phyloP scores from a whole-genome alignment of 1,140 invertebrate genomes.

The Akabosia matsudoensis region DNA sequence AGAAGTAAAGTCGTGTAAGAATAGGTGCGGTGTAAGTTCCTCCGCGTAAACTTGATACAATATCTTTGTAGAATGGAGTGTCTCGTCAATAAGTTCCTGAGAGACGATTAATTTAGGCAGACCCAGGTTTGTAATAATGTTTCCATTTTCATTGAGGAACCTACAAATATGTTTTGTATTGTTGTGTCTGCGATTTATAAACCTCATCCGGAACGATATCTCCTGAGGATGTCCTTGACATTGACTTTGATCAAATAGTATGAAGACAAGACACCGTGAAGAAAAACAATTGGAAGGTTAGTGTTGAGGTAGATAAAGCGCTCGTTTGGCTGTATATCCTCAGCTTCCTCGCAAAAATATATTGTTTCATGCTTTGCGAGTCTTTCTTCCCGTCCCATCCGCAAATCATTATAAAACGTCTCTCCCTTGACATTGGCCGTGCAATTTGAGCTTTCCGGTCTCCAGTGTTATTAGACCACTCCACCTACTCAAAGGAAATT shows the following conservation, averaged over 20 bases:
- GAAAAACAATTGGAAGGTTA: slow-evolving; percentile 10
- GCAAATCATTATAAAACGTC: too few species aligned
- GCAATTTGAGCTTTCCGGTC: not conserved
- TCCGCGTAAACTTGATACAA: too few species aligned
- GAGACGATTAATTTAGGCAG: too few species aligned
- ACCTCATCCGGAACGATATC: not conserved
- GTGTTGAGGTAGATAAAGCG: slow-evolving; percentile 11
- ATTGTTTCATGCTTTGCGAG: not conserved
- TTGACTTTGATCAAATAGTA: slow-evolving; percentile 19
- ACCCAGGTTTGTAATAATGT: too few species aligned
- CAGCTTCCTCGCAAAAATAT: not conserved
- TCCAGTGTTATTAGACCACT: not conserved
- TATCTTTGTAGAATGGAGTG: too few species aligned
- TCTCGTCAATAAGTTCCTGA: too few species aligned
- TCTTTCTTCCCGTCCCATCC: not conserved
- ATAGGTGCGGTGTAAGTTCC: too few species aligned
- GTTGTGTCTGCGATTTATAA: not conserved
- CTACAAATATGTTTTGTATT: too few species aligned
- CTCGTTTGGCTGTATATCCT: not conserved
- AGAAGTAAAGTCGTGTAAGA: too few species aligned
- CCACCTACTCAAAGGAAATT: too few species aligned
- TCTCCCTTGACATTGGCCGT: too few species aligned
- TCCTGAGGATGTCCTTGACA: not conserved
- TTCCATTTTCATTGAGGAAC: too few species aligned
- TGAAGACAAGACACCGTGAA: not conserved